Evolutionary conservation across 2,888 invertebrate species (phyloP).

Genomic region (Chouioia cunea): DNA sequence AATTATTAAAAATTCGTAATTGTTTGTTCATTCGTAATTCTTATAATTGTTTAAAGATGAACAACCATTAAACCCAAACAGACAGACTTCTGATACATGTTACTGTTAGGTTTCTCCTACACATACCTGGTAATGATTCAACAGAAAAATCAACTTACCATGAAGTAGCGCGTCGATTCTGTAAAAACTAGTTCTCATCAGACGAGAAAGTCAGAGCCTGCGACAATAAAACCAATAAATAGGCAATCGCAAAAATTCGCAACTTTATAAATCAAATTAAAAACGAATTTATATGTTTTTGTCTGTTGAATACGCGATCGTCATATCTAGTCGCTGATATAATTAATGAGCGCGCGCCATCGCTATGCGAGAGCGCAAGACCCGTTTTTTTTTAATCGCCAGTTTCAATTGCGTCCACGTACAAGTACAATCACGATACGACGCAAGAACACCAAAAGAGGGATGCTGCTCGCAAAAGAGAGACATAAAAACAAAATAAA

Average conservation of each 20-base stretch:
- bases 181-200: no score
- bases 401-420: conserved; percentile 26
- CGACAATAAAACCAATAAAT: neutral
- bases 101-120: no score
- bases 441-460: neutral
- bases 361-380: neutral
- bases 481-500: neutral
- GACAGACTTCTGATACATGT: no score
- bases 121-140: no score
- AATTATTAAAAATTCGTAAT: no score
- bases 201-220: no score
- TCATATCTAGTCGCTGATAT: neutral
- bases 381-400: neutral
- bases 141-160: no score
- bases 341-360: conserved; percentile 17
- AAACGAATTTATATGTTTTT: neutral
- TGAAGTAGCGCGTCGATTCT: no score
- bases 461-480: neutral
- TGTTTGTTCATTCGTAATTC: no score
- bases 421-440: conserved; percentile 23
- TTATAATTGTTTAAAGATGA: no score
- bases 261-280: neutral
- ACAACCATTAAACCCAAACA: no score
- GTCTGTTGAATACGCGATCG: neutral
- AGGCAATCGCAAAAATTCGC: neutral